Percentiles rank a stretch among this genome's conserved stretches.
These are phyloP conservation scores for Physeter macrocephalus DNA, from an alignment of 2,113 vertebrate genomes.

Conservation along the genomic window DNA sequence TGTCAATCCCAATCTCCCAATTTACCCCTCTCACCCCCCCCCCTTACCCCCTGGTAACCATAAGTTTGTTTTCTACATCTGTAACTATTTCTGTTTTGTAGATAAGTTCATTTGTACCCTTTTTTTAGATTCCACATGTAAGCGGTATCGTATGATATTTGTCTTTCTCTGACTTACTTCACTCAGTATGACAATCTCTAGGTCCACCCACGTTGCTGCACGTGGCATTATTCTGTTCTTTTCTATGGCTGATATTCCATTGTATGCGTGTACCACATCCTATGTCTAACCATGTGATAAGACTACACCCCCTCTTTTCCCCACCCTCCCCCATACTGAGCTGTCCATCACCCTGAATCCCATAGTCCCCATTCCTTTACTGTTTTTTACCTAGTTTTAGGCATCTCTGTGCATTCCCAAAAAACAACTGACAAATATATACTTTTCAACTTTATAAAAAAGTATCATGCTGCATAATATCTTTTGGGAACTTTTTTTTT, in stretches of 20 bases:
- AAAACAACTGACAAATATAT: not conserved
- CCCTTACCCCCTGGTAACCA: not conserved
- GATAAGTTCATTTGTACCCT: not conserved
- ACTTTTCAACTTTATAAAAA: not conserved
- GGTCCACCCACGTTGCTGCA: not conserved
- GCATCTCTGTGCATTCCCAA: not conserved
- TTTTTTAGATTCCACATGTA: not conserved
- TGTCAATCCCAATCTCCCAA: not conserved
- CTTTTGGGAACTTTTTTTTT: not conserved
- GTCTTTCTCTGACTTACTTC: not conserved
- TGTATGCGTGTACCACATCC: too few species aligned
- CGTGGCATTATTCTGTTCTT: not conserved
- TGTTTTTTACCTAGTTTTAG: not conserved
- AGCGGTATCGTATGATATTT: rapidly evolving
- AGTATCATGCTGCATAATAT: not conserved
- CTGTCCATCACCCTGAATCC: too few species aligned
- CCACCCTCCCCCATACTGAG: not conserved
- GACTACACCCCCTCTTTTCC: rapidly evolving
- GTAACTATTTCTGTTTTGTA: not conserved
- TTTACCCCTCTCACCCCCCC: not conserved
- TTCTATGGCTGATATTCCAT: not conserved
- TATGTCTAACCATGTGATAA: not conserved
- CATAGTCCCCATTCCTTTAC: not conserved
- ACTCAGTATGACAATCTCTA: not conserved
- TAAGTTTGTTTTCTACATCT: not conserved